A percentile compares a stretch with the other conserved stretches of the same genome.
phyloP scores from a whole-genome alignment of 2,113 vertebrate species.

The Garra rufa region DNA sequence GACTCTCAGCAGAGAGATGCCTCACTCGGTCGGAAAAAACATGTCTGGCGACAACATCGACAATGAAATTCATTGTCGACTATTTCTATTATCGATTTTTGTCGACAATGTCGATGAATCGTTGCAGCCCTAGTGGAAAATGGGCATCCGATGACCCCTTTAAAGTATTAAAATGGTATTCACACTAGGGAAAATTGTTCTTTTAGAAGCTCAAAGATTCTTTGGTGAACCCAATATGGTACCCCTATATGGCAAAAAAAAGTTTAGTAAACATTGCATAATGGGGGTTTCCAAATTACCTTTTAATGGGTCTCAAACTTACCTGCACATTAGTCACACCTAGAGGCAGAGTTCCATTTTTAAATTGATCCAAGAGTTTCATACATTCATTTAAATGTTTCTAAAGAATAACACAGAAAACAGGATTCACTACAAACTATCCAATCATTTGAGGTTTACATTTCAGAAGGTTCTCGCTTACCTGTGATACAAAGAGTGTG shows the following conservation, averaged over 20 bases:
- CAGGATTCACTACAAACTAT: not conserved
- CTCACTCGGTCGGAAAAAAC: too few relatives aligned
- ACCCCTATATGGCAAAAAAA: not conserved
- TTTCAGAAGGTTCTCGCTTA: slow-evolving; percentile 60
- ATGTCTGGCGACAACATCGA: too few relatives aligned
- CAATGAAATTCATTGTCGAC: too few relatives aligned
- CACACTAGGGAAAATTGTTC: not conserved
- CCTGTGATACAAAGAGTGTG: slow-evolving; percentile 90
- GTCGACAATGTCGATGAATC: too few relatives aligned
- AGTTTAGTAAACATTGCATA: not conserved
- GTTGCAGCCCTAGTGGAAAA: too few relatives aligned
- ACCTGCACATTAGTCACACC: slow-evolving; percentile 89
- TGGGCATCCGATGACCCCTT: too few relatives aligned
- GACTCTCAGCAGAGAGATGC: too few relatives aligned
- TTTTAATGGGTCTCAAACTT: slow-evolving; percentile 36
- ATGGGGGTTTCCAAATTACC: not conserved
- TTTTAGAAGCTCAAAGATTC: not conserved
- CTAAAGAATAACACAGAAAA: slow-evolving; percentile 62
- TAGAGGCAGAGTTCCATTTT: slow-evolving; percentile 77
- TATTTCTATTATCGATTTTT: too few relatives aligned
- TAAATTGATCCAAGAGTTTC: slow-evolving; percentile 84
- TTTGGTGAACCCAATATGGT: not conserved
- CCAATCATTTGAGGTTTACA: not conserved
- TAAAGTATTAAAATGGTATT: not conserved
- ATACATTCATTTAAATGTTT: slow-evolving; percentile 84